Evolutionary conservation across 2,797 vertebrate species (phyloP).

Genomic region (Acanthornis magna): DNA sequence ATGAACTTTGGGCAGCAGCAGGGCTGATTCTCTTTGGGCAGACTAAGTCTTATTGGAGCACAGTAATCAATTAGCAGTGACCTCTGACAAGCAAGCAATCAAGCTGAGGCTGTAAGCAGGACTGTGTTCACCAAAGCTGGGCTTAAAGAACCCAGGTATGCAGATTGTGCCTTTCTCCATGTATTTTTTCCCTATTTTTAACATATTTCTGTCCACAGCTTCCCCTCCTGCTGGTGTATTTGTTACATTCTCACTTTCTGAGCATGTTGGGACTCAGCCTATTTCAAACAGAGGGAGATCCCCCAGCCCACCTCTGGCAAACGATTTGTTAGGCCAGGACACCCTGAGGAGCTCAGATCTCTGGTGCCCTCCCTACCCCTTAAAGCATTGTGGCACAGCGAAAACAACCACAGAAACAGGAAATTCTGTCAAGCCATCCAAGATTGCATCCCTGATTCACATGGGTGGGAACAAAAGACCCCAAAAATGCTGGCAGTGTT

Average conservation of each 20-base stretch:
- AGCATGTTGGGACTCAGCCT: not conserved
- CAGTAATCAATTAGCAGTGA: not conserved
- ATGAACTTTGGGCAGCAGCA: not conserved
- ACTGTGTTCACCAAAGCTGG: not conserved
- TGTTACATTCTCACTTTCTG: not conserved
- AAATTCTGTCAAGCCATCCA: not conserved
- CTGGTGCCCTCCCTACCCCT: not conserved
- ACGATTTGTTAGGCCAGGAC: not conserved
- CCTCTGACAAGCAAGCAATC: not conserved
- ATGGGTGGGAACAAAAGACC: not conserved
- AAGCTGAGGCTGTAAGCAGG: not conserved
- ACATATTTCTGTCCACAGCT: not conserved
- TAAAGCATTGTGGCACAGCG: not conserved
- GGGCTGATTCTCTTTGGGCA: not conserved
- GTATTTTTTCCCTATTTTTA: not conserved
- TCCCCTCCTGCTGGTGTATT: not conserved
- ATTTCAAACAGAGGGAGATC: not conserved
- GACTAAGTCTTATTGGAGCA: not conserved
- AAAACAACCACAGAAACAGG: not conserved
- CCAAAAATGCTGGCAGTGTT: not conserved
- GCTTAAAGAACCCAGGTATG: not conserved
- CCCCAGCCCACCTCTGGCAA: not conserved
- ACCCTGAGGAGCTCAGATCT: rapidly evolving
- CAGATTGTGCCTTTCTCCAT: not conserved
- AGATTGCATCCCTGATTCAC: rapidly evolving